Conservation (phyloP, 2,113 vertebrate species). For the Calyptommatus sinebrachiatus region DNA sequence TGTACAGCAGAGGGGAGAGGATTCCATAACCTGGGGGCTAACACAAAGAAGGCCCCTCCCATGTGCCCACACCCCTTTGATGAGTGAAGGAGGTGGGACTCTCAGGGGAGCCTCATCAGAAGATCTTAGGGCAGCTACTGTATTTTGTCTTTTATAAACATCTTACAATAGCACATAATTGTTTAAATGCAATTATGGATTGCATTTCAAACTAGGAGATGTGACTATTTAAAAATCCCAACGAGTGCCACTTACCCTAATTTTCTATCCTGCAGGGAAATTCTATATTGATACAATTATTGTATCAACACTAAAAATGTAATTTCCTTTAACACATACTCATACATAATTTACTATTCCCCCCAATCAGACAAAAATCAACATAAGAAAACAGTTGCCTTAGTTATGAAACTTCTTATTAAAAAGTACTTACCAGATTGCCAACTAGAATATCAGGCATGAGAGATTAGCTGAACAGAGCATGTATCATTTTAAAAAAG, state of each 20-base stretch:
- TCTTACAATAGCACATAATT: neutral
- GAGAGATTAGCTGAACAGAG: neutral
- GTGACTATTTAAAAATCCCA: neutral
- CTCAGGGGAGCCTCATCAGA: too few species aligned
- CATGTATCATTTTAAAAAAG: neutral
- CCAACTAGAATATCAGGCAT: neutral
- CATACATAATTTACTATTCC: neutral
- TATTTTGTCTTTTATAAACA: too few species aligned
- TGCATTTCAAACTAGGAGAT: neutral
- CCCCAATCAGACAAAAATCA: neutral
- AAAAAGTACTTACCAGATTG: neutral
- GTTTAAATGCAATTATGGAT: neutral
- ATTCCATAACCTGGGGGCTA: too few species aligned
- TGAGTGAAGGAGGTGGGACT: too few species aligned
- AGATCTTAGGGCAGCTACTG: too few species aligned
- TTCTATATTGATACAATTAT: neutral
- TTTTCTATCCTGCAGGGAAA: neutral
- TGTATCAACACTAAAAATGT: slow-evolving; percentile 1
- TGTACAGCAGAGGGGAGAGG: too few species aligned
- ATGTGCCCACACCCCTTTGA: too few species aligned
- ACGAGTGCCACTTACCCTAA: neutral
- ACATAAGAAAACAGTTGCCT: neutral
- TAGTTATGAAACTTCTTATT: neutral
- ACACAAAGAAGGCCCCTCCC: too few species aligned
- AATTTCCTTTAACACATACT: neutral